A percentile compares a stretch with the other conserved stretches of the same genome.
phyloP scores from a whole-genome alignment of 2,797 vertebrate species.

The Myotis findleyi region DNA sequence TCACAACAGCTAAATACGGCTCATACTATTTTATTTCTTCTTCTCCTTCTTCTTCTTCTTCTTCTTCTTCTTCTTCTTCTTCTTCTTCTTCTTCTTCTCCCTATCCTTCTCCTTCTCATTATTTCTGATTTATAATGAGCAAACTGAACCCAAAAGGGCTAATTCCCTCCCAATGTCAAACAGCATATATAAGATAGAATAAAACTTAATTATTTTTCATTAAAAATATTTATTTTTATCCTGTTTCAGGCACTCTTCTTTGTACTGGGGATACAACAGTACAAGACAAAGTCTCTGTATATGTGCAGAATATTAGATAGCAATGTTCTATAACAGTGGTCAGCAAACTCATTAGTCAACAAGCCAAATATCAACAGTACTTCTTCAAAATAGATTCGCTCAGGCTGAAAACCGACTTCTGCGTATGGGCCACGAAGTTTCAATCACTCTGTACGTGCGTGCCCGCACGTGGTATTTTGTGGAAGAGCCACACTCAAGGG shows the following conservation, averaged over 20 bases:
- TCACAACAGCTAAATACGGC: not conserved
- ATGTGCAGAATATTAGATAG: not conserved
- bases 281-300: not conserved
- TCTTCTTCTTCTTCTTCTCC: too few relatives aligned
- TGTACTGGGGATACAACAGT: not conserved
- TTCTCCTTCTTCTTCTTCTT: too few relatives aligned
- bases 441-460: rapidly evolving
- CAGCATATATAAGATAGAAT: not conserved
- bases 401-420: too few relatives aligned
- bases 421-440: too few relatives aligned
- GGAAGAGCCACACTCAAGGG: too few relatives aligned
- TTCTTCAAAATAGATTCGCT: too few relatives aligned
- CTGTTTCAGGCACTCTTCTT: not conserved
- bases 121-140: not conserved
- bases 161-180: not conserved
- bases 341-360: too few relatives aligned
- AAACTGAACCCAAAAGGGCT: not conserved
- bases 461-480: too few relatives aligned
- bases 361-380: too few relatives aligned
- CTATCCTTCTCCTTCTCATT: not conserved
- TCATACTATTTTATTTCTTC: not conserved
- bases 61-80: too few relatives aligned
- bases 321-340: not conserved
- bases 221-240: not conserved
- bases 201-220: not conserved